Conservation (phyloP, 2,797 vertebrate genomes). For the Luscinia megarhynchos region DNA sequence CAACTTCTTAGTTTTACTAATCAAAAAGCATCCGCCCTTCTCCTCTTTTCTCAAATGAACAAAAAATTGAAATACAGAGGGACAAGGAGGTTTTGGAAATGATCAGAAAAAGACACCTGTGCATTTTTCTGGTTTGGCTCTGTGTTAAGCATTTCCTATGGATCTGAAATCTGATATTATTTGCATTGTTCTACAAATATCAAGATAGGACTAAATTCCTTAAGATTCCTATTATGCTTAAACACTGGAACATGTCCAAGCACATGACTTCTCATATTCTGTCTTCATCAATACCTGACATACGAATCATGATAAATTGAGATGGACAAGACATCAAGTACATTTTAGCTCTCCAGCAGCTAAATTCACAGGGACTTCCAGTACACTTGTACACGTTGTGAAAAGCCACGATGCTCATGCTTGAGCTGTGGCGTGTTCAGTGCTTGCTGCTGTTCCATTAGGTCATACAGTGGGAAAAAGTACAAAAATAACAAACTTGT, state of each 20-base stretch:
- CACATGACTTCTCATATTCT: constrained; percentile 69
- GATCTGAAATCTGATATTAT: constrained; percentile 45
- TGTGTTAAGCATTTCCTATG: not conserved
- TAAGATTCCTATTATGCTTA: constrained; percentile 48
- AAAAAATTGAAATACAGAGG: not conserved
- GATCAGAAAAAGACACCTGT: constrained; percentile 54
- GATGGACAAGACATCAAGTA: constrained; percentile 77
- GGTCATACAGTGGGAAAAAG: constrained; percentile 74
- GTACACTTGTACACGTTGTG: not conserved
- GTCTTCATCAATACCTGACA: constrained; percentile 73
- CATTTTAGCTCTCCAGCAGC: constrained; percentile 72
- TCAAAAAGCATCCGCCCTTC: not conserved
- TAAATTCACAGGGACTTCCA: constrained; percentile 73
- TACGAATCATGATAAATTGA: constrained; percentile 71
- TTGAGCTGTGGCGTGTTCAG: constrained; percentile 26
- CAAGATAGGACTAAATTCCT: constrained; percentile 67
- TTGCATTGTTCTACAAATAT: constrained; percentile 65
- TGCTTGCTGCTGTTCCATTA: constrained; percentile 45
- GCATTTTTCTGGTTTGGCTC: constrained; percentile 53
- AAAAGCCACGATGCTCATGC: constrained; percentile 42
- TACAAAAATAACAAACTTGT: constrained; percentile 78
- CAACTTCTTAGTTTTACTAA: constrained; percentile 52
- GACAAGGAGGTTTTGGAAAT: constrained; percentile 51
- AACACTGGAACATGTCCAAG: constrained; percentile 71
- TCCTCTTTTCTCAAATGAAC: constrained; percentile 27